Evolutionary conservation across 2,797 vertebrate species (phyloP), one percentile per base, ranked within the genome.

Genomic region (Todus mexicanus): DNA sequence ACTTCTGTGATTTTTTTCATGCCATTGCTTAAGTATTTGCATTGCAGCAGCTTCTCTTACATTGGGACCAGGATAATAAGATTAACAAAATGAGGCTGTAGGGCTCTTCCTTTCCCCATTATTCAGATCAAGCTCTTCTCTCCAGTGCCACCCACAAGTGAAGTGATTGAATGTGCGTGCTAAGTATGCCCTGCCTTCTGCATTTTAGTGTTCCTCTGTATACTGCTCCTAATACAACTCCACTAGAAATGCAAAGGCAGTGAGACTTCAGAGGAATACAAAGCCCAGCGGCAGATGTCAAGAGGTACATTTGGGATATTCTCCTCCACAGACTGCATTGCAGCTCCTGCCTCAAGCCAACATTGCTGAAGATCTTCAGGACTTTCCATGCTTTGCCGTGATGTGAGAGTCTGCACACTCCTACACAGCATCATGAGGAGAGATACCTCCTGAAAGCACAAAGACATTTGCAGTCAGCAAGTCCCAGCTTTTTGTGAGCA

Each of bases 291-390:
- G 45, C 47, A 85, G 78, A 40, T 33, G 38, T 40, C 53, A 26
- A 77, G 53, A 66, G 42, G 16, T 31, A 17, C n/a, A 5, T 51
- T 21, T 43, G 64, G 73, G 79, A 74, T 37, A 70, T 25, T 89
- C 56, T 72, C 38, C 77, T 77, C n/a, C 75, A 68, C 51, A 72
- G 48, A 37, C 64, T 54, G 89, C 89, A 81, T 19, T 75, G 60
- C 87, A 92, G 81, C 79, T 95, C 12, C 63, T 63, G 45, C 57
- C 66, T 90, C 43, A 54, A 87, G 61, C 86, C 76, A 40, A 10
- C 38, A 1, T 1, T 73, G 70, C 63, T 81, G 73, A 21, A 4
- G 40, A 61, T 33, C 15, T 88, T 43, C 8, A 7, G 70, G 59
- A 23, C 57, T 63, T 61, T 1, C 65, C 48, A 16, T n/a, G 56